phyloP scores from a whole-genome alignment of 2,113 vertebrate genomes.

The Tragelaphus imberbis region DNA sequence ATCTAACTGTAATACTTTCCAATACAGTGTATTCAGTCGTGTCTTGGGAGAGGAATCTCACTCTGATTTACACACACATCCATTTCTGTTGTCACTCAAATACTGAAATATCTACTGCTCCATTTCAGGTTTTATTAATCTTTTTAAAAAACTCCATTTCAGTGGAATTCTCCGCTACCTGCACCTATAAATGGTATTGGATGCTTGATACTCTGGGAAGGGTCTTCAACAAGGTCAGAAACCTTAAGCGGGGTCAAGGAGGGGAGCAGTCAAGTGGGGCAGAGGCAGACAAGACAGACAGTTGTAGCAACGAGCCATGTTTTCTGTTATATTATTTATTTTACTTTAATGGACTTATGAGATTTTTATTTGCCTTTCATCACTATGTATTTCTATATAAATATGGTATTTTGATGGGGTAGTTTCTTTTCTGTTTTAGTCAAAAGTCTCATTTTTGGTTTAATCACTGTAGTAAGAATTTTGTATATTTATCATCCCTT shows the following conservation, averaged over 20 bases:
- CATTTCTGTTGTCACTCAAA: conserved; percentile 54
- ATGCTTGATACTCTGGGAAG: conserved; percentile 41
- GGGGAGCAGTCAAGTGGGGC: no score
- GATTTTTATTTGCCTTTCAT: not conserved
- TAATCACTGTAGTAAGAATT: not conserved
- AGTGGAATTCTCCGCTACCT: not conserved
- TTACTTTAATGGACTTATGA: not conserved
- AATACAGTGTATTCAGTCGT: conserved; percentile 49
- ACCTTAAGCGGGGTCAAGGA: not conserved
- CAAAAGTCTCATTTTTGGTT: not conserved
- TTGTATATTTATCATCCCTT: not conserved
- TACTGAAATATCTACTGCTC: conserved; percentile 68
- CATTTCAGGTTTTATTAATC: conserved; percentile 63
- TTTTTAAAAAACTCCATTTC: conserved; percentile 39
- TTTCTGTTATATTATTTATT: not conserved
- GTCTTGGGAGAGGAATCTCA: conserved; percentile 55
- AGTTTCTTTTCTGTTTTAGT: not conserved
- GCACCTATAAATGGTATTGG: conserved; percentile 2
- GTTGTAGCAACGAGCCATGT: rapidly evolving
- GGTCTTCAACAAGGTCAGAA: conserved; percentile 10
- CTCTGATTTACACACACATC: conserved; percentile 47
- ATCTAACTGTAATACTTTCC: conserved; percentile 48
- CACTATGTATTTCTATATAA: not conserved
- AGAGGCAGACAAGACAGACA: not conserved
- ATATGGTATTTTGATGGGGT: not conserved